Base-by-base conservation (phyloP, 2,888 invertebrate species). In the Mesoligia furuncula region DNA sequence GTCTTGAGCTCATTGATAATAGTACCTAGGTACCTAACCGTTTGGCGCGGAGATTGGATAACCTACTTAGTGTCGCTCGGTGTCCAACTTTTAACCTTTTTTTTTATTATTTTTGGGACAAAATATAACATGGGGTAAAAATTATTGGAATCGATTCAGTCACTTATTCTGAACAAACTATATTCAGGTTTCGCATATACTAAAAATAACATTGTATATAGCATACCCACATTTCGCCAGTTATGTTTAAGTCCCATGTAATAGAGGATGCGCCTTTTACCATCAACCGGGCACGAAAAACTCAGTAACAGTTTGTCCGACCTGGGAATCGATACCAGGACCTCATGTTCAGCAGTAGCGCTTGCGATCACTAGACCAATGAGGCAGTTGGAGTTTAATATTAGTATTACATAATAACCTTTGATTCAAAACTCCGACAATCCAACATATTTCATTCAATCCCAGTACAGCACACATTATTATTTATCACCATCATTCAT, bases 401-500 rank as follows among this genome's bases (percentile, higher is more conserved):
- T 42, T n/a, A 17, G 6, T 13, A 45, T 20, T 45, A 27, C n/a
- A n/a, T n/a, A 27, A 45, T 45, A 13, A 48, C 13, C 27, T 68
- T 31, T 8, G 8, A 24, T 51, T 59, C 0, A 20, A 36, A 69
- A 17, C 17, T 31, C 27, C 27, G 20, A 20, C 42, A 7, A 13
- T 4, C 4, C n/a, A 42, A 62, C 42, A 13, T 36, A 83, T 64
- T 71, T 64, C 54, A 74, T 68, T 65, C 13, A 74, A 31, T 74
- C 68, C 71, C 67, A 65, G 59, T 48, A 61, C 65, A 75, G 64
- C 70, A 31, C 36, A 31, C 59, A 42, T 66, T 51, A 80, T 54
- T 36, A 36, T 61, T 57, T 51, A 81, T 81, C 73, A 42, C 17
- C 54, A 54, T 20, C 62, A 85, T 73, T 66, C 65, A 77, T 75